Evolutionary conservation across 2,113 vertebrate genomes (phyloP), one percentile per base, ranked within the genome.

Genomic region (Phaethon lepturus): DNA sequence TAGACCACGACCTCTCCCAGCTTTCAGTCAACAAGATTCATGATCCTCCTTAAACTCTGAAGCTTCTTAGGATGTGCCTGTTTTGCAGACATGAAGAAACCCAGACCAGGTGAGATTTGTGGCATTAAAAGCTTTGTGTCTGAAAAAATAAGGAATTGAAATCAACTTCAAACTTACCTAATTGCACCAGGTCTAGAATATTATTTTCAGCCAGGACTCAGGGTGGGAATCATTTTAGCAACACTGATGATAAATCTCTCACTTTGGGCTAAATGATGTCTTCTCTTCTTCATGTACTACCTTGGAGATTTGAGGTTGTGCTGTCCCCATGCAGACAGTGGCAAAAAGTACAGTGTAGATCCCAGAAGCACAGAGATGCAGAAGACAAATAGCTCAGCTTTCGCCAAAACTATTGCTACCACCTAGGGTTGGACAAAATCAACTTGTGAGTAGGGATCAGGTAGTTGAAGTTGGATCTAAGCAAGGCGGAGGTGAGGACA

Each of bases 401-500:
- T 84, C 33, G 35, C 49, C 29, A 14, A 14, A 88, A 74, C 20
- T 53, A 14, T 26, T 78, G 44, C n/a, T 78, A 10, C 49, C 26
- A 17, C 0, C 0, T 28, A n/a, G 40, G n/a, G 24, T 2, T 68
- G 49, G 64, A 33, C n/a, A 76, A 86, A 52, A 78, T 55, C 60
- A 75, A 13, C 55, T 64, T 38, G 35, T 60, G 56, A 20, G n/a
- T 4, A 38, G 83, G 40, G 38, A 67, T 11, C 24, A 25, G 56
- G 31, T 44, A 71, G 52, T 10, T 77, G 71, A 66, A 26, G 45
- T 4, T 72, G 56, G 33, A 76, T 16, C 24, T 63, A 60, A 82
- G 67, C 1, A 2, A 93, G 64, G 44, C 68, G 72, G 63, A 90
- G 55, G 25, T 56, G 44, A 94, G 64, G 68, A 64, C 28, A 63